These are phyloP conservation scores for Labroides dimidiatus DNA, from an alignment of 2,797 vertebrate genomes.

Conservation along the genomic window DNA sequence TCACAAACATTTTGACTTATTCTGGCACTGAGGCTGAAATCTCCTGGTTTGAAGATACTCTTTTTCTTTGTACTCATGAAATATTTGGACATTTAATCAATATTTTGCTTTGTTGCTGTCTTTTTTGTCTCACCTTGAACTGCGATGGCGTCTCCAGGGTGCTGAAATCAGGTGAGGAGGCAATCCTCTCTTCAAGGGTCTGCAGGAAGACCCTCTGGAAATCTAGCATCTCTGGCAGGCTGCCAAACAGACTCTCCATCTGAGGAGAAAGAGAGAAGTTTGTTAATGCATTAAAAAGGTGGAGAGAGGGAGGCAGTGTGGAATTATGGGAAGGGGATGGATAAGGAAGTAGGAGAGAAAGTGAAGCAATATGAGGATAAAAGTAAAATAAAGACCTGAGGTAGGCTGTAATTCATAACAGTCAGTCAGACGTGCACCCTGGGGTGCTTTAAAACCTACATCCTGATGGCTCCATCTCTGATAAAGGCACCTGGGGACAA, in stretches of 20 bases:
- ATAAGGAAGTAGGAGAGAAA: not conserved
- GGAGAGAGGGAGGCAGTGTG: no score
- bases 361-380: conserved; percentile 30
- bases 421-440: conserved; percentile 49
- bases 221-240: conserved; percentile 96
- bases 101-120: not conserved
- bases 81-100: conserved; percentile 33
- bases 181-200: conserved; percentile 94
- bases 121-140: conserved; percentile 88
- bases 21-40: conserved; percentile 18
- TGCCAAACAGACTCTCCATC: conserved; percentile 98
- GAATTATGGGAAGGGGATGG: conserved; percentile 30
- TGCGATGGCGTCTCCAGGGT: conserved; percentile 93
- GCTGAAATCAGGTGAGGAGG: conserved; percentile 91
- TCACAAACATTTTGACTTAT: conserved; percentile 28
- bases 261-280: conserved; percentile 50
- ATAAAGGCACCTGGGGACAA: conserved; percentile 61
- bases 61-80: not conserved
- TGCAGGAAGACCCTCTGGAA: conserved; percentile 98
- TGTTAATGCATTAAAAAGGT: conserved; percentile 7
- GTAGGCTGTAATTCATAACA: conserved; percentile 64
- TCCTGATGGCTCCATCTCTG: conserved; percentile 61
- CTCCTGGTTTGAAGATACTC: conserved; percentile 20
- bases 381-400: conserved; percentile 8
- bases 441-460: conserved; percentile 56